Percentiles rank a stretch among this genome's conserved stretches.
Conservation (phyloP, 2,888 invertebrate species). For the Leptopilina myrica region DNA sequence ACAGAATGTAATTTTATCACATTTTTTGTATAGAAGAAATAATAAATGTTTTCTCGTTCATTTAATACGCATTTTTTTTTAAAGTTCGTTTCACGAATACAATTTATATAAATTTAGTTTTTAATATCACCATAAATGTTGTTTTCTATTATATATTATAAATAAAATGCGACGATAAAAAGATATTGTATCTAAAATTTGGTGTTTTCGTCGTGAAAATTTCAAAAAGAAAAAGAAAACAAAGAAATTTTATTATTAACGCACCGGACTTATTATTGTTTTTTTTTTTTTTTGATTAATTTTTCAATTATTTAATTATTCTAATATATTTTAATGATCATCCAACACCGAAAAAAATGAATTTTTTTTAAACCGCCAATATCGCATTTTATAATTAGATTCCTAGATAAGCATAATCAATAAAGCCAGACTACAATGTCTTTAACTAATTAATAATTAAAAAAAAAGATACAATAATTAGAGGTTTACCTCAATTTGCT, state of each 20-base stretch:
- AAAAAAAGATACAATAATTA: neutral
- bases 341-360: conserved; percentile 22
- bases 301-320: too few relatives aligned
- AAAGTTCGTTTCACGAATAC: conserved; percentile 17
- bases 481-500: conserved; percentile 2
- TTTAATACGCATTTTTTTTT: too few relatives aligned
- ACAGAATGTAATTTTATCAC: conserved; percentile 32
- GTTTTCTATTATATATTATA: neutral
- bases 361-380: conserved; percentile 1
- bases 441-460: conserved; percentile 13
- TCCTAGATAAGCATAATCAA: conserved; percentile 28
- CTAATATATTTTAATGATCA: neutral
- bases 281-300: too few relatives aligned
- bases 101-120: conserved; percentile 23
- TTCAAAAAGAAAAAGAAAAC: too few relatives aligned
- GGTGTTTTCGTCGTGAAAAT: neutral
- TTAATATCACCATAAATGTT: conserved; percentile 15
- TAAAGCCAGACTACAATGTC: conserved; percentile 31
- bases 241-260: neutral
- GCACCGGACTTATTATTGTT: too few relatives aligned
- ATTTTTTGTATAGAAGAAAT: conserved; percentile 18
- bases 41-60: neutral
- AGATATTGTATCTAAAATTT: neutral
- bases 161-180: conserved; percentile 16
- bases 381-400: conserved; percentile 21